phyloP scores from a whole-genome alignment of 2,888 invertebrate genomes.

The Hemaris fuciformis region DNA sequence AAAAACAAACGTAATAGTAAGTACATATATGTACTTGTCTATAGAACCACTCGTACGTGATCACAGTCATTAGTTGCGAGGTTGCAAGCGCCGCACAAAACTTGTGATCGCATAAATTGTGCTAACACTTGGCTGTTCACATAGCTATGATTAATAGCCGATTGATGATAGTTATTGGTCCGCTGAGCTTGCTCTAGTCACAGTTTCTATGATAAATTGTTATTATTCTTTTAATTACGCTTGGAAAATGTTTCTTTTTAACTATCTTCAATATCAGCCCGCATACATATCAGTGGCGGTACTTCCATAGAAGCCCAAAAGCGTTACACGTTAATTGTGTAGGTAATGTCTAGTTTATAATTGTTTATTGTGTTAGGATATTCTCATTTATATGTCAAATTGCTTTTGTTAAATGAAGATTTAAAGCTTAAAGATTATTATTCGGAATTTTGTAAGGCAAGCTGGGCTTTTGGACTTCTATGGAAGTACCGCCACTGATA shows the following conservation, averaged over 20 bases:
- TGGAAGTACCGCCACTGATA: no score
- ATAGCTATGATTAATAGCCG: slow-evolving; percentile 68
- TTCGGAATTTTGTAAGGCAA: no score
- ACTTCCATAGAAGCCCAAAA: no score
- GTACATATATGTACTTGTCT: background rate
- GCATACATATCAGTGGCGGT: no score
- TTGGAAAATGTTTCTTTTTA: background rate
- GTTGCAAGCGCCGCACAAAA: slow-evolving; percentile 61
- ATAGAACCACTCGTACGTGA: slow-evolving; percentile 31
- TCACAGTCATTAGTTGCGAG: slow-evolving; percentile 58
- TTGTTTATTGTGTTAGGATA: no score
- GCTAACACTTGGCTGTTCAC: slow-evolving; percentile 59
- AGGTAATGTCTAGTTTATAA: no score
- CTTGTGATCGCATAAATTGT: slow-evolving; percentile 61
- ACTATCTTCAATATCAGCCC: background rate
- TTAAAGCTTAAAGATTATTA: no score
- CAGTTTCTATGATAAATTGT: background rate
- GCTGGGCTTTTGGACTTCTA: no score
- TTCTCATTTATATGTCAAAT: no score
- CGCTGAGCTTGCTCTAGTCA: background rate
- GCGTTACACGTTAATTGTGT: no score
- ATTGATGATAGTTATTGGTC: slow-evolving; percentile 22
- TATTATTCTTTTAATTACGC: background rate
- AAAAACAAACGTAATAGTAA: no score
- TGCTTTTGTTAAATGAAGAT: no score